phyloP scores from a whole-genome alignment of 1,140 invertebrate species.

The Mycetomoellerius zeteki region DNA sequence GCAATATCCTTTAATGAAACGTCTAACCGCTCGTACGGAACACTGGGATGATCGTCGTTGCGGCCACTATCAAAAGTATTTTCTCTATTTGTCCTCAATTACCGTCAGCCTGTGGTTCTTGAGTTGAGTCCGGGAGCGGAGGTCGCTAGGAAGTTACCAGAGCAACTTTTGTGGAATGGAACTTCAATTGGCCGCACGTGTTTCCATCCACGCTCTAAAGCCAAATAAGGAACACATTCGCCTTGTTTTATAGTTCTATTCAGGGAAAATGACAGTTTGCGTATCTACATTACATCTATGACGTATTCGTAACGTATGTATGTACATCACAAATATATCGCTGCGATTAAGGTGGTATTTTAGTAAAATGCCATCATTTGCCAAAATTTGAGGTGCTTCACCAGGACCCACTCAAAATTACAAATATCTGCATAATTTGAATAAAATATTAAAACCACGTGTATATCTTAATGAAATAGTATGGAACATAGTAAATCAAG shows the following conservation, averaged over 20 bases:
- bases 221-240: constrained; percentile 55
- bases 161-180: constrained; percentile 73
- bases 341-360: background rate
- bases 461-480: too few relatives aligned
- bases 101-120: constrained; percentile 63
- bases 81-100: constrained; percentile 80
- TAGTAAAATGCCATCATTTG: too few relatives aligned
- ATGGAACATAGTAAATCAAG: too few relatives aligned
- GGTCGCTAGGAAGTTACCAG: constrained; percentile 57
- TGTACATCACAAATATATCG: background rate
- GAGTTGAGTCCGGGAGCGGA: constrained; percentile 41
- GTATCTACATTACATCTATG: constrained; percentile 14
- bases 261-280: constrained; percentile 47
- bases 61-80: constrained; percentile 64
- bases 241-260: constrained; percentile 40
- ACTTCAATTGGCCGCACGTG: constrained; percentile 63
- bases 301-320: constrained; percentile 13
- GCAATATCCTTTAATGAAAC: constrained; percentile 80
- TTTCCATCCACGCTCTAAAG: constrained; percentile 52
- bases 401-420: too few relatives aligned
- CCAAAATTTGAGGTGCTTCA: too few relatives aligned
- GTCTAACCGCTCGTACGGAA: constrained; percentile 62
- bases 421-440: too few relatives aligned
- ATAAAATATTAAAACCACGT: too few relatives aligned
- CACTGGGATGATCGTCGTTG: constrained; percentile 51